Percentiles rank a stretch among this genome's conserved stretches.
phyloP scores from a whole-genome alignment of 2,797 vertebrate genomes.

The Eulemur mongoz region DNA sequence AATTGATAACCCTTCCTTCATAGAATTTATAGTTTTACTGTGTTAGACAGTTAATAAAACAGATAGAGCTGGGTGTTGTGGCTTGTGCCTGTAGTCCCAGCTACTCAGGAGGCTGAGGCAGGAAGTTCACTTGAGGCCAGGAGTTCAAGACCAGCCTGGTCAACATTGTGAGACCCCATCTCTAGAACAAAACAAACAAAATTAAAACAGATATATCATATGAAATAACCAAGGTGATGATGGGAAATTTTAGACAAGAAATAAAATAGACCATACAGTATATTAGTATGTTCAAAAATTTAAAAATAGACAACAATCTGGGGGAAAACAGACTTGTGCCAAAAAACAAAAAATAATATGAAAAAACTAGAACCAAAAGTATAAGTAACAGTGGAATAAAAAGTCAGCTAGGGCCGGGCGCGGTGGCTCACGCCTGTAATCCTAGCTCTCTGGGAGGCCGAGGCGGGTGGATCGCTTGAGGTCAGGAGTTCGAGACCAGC shows the following conservation, averaged over 20 bases:
- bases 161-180: not conserved
- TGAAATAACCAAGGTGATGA: not conserved
- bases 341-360: not conserved
- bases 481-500: no score
- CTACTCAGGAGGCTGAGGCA: not conserved
- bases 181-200: not conserved
- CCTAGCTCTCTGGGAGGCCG: no score
- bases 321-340: not conserved
- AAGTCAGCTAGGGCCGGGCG: not conserved
- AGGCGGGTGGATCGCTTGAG: no score
- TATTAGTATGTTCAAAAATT: constrained; percentile 13
- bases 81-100: not conserved
- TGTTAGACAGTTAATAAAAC: not conserved
- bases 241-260: constrained; percentile 21
- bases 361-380: not conserved
- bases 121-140: not conserved
- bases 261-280: not conserved
- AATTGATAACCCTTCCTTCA: not conserved
- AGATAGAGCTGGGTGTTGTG: no score
- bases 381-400: not conserved
- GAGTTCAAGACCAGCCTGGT: not conserved
- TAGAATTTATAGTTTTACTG: constrained; percentile 7
- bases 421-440: no score
- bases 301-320: not conserved
- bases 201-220: not conserved